Evolutionary conservation across 2,113 vertebrate species (phyloP), one percentile per base, ranked within the genome.

Genomic region (Neopipo cinnamomea): DNA sequence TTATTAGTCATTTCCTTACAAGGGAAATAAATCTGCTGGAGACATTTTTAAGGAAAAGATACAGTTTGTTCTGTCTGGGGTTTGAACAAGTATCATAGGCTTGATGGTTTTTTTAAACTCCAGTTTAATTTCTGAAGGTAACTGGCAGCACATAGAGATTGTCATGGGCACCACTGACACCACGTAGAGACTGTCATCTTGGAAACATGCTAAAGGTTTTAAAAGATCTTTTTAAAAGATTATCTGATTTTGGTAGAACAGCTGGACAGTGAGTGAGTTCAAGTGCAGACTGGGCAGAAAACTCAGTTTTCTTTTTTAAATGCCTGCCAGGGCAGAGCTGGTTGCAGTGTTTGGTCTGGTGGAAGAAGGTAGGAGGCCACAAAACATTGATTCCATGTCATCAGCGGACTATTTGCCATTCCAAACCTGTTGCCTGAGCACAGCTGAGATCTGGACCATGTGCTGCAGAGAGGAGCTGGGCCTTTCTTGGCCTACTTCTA

Each of bases 401-500:
- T 41, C 37, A 79, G 33, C 6, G 44, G 74, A 37, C 12, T 2
- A 85, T 85, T 90, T 80, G 42, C 68, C 4, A 1, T 47, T 47
- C 21, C 47, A 39, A 86, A 84, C 21, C 21, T 21, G 2, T 47
- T 50, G 62, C 92, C 47, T 27, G 5, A 81, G 25, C 8, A 2
- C 7, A 41, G 67, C 63, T 52, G 19, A 76, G 82, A n/a, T 72
- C 4, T 42, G 24, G 66, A 2, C 30, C 1, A 0, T 14, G 6
- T 8, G 41, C 94, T 88, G 65, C 55, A 41, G 55, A n/a, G 71
- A 8, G 22, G 61, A 41, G 41, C 21, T 62, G 75, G 61, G 74
- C 16, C 12, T 88, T 70, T 70, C 84, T 65, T 63, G 66, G 44
- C 61, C 35, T 35, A n/a, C 53, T 83, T 15, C 22, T 89, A 5